Percentiles rank a stretch among this genome's conserved stretches.
Evolutionary conservation across 2,113 vertebrate genomes (phyloP).

Genomic region (Pituophis catenifer): DNA sequence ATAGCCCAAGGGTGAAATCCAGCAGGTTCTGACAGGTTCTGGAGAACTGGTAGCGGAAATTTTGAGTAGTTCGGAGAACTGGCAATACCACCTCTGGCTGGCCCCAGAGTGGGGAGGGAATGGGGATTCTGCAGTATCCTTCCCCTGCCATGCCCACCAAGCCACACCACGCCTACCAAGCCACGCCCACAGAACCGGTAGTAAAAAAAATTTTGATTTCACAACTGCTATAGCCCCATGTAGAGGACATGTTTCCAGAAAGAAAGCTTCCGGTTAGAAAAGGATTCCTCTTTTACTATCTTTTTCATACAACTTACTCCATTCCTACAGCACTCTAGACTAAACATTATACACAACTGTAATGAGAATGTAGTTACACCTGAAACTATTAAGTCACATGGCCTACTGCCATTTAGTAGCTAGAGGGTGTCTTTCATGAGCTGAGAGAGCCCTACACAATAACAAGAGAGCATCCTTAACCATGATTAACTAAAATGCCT

Average conservation of each 20-base stretch:
- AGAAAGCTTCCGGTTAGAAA: background rate
- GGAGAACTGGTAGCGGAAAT: too few species aligned
- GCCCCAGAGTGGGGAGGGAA: too few species aligned
- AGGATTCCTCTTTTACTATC: background rate
- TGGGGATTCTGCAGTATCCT: too few species aligned
- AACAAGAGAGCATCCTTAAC: background rate
- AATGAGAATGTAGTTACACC: background rate
- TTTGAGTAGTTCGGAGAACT: too few species aligned
- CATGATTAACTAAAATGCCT: background rate
- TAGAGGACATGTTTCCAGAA: background rate
- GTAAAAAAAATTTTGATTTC: too few species aligned
- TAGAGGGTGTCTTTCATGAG: too few species aligned
- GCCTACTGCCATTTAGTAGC: background rate
- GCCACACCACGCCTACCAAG: too few species aligned
- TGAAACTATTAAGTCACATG: background rate
- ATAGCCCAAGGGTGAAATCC: background rate
- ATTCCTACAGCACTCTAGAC: background rate
- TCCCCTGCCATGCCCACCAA: too few species aligned
- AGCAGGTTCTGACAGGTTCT: too few species aligned
- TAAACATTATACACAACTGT: background rate
- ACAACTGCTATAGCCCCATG: background rate
- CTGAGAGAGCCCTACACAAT: background rate
- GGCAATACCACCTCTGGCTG: too few species aligned
- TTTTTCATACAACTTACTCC: background rate
- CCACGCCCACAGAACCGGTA: too few species aligned